Evolutionary conservation across 2,113 vertebrate genomes (phyloP), one percentile per base, ranked within the genome.

Genomic region (Vulpes vulpes): DNA sequence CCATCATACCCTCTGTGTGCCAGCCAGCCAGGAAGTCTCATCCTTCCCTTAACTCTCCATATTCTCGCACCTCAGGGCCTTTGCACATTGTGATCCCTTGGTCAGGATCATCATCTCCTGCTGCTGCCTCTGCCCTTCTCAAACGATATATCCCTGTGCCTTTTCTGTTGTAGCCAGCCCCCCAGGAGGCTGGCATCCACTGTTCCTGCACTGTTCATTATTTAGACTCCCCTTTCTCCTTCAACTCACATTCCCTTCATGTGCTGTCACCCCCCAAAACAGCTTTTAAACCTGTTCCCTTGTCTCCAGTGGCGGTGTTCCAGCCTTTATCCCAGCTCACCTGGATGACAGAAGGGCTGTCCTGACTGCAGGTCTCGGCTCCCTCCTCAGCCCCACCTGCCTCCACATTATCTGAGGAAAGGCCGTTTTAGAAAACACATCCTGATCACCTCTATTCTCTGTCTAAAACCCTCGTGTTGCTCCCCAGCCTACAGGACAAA

Each of bases 351-450:
- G 23, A 43, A 60, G 15, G 20, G 30, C 38, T 17, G 35, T 30
- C 71, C 55, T 67, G 35, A 91, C 3, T 2, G 30, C 25, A 38
- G 22, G 27, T 23, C 79, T 85, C 76, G 4, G 22, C n/a, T 43
- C 12, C 17, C 55, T 59, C 20, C 5, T 69, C 30, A 10, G 38
- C 15, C 23, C 19, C 43, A 15, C 43, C 35, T 49, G 92, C 38
- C n/a, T 91, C 38, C n/a, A 10, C 3, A 9, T 53, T 74, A 51
- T 79, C 64, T 81, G 79, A 30, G 83, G 60, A 73, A 80, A 79
- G 65, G 78, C 8, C 35, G 32, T 83, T 80, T 96, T 49, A n/a
- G 69, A 59, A 79, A 86, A 85, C 38, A 35, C 53, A 60, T n/a
- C 20, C 14, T 12, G 76, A 55, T 71, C 6, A 3, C 65, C 25